These are phyloP conservation scores for Microcebus griseorufus DNA, from an alignment of 2,113 vertebrate genomes.

Conservation along the genomic window DNA sequence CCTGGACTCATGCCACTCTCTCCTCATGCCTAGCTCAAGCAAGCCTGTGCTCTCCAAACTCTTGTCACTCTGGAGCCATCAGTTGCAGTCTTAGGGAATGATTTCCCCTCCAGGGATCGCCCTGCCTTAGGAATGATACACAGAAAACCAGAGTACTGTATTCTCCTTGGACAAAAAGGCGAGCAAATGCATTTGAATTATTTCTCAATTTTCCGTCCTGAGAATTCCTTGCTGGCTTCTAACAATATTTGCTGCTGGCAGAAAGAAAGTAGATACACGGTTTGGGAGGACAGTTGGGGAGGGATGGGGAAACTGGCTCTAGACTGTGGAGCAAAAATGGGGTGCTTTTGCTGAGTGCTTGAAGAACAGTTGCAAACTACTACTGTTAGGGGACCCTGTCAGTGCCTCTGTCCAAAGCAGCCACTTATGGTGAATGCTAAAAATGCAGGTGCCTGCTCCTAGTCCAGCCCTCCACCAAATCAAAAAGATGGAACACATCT, in stretches of 20 bases:
- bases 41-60: background rate
- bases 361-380: background rate
- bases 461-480: background rate
- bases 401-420: background rate
- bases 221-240: slow-evolving; percentile 3
- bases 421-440: background rate
- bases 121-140: background rate
- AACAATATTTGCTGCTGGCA: slow-evolving; percentile 27
- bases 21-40: background rate
- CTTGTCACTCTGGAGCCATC: background rate
- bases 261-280: background rate
- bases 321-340: background rate
- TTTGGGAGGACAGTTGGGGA: background rate
- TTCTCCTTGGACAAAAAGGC: background rate
- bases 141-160: background rate
- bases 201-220: background rate
- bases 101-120: slow-evolving; percentile 1
- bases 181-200: background rate
- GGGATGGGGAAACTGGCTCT: background rate
- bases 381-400: background rate
- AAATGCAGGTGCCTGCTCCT: background rate
- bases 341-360: background rate
- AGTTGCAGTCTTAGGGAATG: slow-evolving; percentile 15
- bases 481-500: background rate
- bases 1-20: background rate